These are phyloP conservation scores for Arrhopalites spinosus DNA, from an alignment of 2,888 invertebrate genomes.

Conservation along the genomic window DNA sequence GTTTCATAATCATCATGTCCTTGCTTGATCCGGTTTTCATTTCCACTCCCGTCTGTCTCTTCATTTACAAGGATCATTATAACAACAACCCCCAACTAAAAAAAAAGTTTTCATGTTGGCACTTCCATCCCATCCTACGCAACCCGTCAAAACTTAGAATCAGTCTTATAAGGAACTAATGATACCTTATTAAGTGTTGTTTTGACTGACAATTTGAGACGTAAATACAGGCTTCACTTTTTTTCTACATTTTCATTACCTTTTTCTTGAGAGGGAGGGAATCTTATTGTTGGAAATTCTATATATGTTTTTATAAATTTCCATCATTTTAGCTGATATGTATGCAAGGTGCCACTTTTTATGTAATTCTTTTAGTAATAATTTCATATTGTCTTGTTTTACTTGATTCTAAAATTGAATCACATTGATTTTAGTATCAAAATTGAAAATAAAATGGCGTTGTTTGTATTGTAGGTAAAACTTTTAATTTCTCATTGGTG, in stretches of 20 bases:
- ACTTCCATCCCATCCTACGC: constrained; percentile 13
- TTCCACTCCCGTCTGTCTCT: constrained; percentile 1
- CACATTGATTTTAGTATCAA: too few relatives aligned
- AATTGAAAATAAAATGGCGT: too few relatives aligned
- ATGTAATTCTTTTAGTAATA: too few relatives aligned
- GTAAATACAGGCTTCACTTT: constrained; percentile 19
- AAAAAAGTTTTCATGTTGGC: constrained; percentile 7
- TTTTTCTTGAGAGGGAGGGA: not conserved
- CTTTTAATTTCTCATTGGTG: too few relatives aligned
- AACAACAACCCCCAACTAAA: not conserved
- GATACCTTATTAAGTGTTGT: constrained; percentile 45
- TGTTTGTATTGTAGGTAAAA: too few relatives aligned
- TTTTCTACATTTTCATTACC: not conserved
- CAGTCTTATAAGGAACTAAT: constrained; percentile 45
- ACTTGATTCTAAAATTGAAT: too few relatives aligned
- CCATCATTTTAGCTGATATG: too few relatives aligned
- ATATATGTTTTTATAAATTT: too few relatives aligned
- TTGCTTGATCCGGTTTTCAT: constrained; percentile 23
- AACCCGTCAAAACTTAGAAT: constrained; percentile 24
- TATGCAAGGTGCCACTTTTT: too few relatives aligned
- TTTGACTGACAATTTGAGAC: constrained; percentile 28
- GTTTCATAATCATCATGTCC: not conserved
- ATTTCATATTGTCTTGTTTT: too few relatives aligned
- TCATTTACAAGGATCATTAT: not conserved
- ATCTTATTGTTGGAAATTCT: too few relatives aligned